A percentile compares a stretch with the other conserved stretches of the same genome.
Evolutionary conservation across 2,888 invertebrate species (phyloP).

Genomic region (Nipponacmea schrenckii): DNA sequence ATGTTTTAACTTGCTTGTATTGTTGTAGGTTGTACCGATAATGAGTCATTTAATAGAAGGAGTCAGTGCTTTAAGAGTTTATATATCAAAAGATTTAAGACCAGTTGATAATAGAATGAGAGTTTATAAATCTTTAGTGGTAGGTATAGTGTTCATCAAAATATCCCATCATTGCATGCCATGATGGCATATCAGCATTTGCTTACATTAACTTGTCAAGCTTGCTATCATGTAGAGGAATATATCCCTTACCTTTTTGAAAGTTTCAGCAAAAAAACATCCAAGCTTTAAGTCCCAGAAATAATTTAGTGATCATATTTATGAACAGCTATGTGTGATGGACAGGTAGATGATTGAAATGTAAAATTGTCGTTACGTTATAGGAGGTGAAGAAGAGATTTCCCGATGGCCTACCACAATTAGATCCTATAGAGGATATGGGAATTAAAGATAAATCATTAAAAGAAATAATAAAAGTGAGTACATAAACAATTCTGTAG

Average conservation of each 20-base stretch:
- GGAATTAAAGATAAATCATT: conserved; percentile 87
- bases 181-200: too few relatives aligned
- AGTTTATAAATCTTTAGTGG: conserved; percentile 73
- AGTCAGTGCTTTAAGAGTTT: conserved; percentile 89
- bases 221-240: too few relatives aligned
- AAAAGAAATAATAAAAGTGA: conserved; percentile 75
- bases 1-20: not conserved
- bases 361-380: conserved; percentile 9
- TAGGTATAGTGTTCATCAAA: conserved; percentile 25
- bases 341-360: too few relatives aligned
- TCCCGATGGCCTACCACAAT: conserved; percentile 84
- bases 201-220: not conserved
- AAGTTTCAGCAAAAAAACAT: too few relatives aligned
- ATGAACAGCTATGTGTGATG: too few relatives aligned
- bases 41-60: conserved; percentile 80
- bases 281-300: too few relatives aligned
- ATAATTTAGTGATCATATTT: too few relatives aligned
- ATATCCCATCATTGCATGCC: too few relatives aligned
- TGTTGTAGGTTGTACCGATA: conserved; percentile 77
- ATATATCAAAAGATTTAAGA: conserved; percentile 89
- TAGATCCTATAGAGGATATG: conserved; percentile 97
- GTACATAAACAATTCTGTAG: conserved; percentile 6
- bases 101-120: conserved; percentile 85
- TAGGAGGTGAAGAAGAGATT: conserved; percentile 89
- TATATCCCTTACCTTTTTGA: too few relatives aligned